phyloP scores from a whole-genome alignment of 2,888 invertebrate genomes.

The Amblyjoppa proteus region DNA sequence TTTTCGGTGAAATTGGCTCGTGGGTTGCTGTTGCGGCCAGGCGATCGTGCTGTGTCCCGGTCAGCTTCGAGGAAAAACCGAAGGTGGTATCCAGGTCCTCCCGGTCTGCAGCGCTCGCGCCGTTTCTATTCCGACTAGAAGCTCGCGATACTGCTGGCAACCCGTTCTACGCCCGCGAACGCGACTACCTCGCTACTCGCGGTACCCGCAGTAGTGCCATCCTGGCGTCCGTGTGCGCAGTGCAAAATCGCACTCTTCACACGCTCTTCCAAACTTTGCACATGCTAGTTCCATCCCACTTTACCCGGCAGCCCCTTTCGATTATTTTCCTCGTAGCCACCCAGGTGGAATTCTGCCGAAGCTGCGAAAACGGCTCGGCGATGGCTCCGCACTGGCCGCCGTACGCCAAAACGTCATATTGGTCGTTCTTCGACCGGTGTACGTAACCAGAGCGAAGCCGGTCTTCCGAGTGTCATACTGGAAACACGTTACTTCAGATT shows the following conservation, averaged over 20 bases:
- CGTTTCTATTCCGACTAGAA: slow-evolving; percentile 13
- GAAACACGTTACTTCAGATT: no score
- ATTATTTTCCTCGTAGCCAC: not conserved
- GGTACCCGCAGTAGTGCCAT: slow-evolving; percentile 10
- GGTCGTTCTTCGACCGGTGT: not conserved
- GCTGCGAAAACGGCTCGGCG: no score
- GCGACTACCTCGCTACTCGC: not conserved
- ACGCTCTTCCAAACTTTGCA: not conserved
- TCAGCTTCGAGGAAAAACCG: not conserved
- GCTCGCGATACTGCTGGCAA: slow-evolving; percentile 11
- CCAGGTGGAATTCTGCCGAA: no score
- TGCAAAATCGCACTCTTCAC: slow-evolving; percentile 11
- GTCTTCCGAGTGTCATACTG: no score
- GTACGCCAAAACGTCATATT: not conserved
- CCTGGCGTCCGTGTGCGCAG: not conserved
- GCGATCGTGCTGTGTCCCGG: not conserved
- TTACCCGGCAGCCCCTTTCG: not conserved
- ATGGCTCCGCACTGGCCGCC: no score
- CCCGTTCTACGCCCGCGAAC: not conserved
- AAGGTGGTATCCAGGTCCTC: not conserved
- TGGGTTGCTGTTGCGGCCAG: not conserved
- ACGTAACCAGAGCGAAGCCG: no score
- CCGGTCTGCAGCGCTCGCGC: not conserved
- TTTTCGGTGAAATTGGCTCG: slow-evolving; percentile 33
- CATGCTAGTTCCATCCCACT: not conserved